Evolutionary conservation across 2,888 invertebrate genomes (phyloP), one percentile per base, ranked within the genome.

Genomic region (Drosophila lutescens): DNA sequence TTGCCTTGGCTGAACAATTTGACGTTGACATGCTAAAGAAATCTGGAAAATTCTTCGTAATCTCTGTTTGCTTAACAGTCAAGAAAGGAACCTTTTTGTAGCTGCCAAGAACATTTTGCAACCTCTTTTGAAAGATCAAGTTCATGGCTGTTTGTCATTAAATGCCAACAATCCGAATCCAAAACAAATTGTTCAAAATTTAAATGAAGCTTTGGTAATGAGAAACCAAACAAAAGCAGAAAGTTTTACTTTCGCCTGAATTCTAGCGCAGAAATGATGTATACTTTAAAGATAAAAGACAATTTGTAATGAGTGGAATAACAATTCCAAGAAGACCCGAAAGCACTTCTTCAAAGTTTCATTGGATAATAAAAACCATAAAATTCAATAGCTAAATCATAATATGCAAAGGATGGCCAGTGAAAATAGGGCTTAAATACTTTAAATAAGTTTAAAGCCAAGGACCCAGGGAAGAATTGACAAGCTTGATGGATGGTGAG

Each of bases 391-490:
- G 46, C 77, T 71, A 62, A 80, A 77, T 80, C 77, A 74, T 77
- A 77, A 75, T 74, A 86, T 84, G 86, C 79, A 82, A 84, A 83
- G 83, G 60, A 56, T 30, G 53, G 30, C 26, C 49, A 36, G 60
- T 72, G 58, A 77, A 70, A 36, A 63, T 43, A 47, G 51, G 62
- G 62, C 56, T 51, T 53, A 53, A 56, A 55, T 56, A 41, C 44
- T 62, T 43, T 32, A 17, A 57, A 53, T 46, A 44, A 51, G 32
- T 32, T 54, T 56, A 71, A 47, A 56, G 71, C n/a, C 30, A 36
- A 36, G 40, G 50, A 30, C 40, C 51, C 53, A 32, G 12, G 26
- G 41, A 8, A 4, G 15, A 12, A 53, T 44, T 15, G 54, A 12
- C 20, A 10, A 43, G 30, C 49, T 66, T 66, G 55, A 67, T 66